Conservation (phyloP, 2,888 invertebrate species). For the Ligdia adustata region DNA sequence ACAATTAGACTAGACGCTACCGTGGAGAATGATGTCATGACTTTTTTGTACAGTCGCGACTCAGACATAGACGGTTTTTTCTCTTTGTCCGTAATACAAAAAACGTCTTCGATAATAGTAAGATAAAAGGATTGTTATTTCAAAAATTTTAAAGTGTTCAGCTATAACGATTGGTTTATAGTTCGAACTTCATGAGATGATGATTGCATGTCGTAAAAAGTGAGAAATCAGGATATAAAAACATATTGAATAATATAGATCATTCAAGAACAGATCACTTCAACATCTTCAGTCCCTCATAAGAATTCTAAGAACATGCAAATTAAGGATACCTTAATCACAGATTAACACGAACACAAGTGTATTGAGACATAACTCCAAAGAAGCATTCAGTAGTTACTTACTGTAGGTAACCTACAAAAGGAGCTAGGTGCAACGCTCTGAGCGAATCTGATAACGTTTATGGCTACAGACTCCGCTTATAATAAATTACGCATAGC, state of each 20-base stretch:
- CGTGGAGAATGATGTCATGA: background rate
- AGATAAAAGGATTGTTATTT: no score
- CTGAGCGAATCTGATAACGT: conserved; percentile 46
- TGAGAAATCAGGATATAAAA: no score
- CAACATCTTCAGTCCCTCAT: background rate
- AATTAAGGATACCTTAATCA: conserved; percentile 1
- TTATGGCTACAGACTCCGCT: conserved; percentile 40
- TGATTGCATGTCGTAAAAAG: no score
- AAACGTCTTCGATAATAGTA: no score
- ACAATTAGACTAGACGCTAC: background rate
- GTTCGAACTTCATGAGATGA: no score
- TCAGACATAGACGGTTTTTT: no score
- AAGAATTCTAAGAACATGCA: conserved; percentile 6
- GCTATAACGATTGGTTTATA: no score
- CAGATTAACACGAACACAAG: background rate
- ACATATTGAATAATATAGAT: no score
- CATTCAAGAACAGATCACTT: conserved; percentile 1
- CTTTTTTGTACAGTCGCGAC: background rate
- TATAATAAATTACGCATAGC: conserved; percentile 39
- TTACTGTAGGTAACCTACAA: conserved; percentile 9
- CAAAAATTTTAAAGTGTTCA: no score
- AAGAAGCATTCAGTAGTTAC: conserved; percentile 12
- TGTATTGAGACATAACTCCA: conserved; percentile 19
- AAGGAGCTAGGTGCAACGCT: conserved; percentile 39
- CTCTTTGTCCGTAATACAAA: no score